Conservation (phyloP, 2,797 vertebrate species). For the Chiropotes sagulatus region DNA sequence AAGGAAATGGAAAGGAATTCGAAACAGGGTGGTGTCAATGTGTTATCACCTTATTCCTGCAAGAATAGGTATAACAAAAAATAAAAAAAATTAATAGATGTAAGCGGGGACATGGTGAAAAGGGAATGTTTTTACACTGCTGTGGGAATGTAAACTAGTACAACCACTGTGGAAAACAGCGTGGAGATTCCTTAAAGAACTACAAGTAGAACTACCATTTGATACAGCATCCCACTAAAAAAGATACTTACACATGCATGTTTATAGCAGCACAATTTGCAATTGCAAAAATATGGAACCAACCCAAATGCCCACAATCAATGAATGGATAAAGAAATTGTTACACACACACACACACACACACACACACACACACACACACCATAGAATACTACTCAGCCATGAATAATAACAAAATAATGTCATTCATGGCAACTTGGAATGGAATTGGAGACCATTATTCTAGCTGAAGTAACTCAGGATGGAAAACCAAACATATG, state of each 20-base stretch:
- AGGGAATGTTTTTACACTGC: neutral
- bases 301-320: too few species aligned
- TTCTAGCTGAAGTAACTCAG: neutral
- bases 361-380: accelerated
- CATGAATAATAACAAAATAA: neutral
- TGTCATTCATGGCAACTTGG: neutral
- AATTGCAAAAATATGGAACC: neutral
- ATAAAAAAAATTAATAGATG: neutral
- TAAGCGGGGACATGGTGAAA: neutral
- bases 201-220: neutral
- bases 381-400: neutral
- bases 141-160: neutral
- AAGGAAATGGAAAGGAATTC: neutral
- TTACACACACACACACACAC: neutral
- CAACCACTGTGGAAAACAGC: neutral
- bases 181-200: neutral
- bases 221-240: neutral
- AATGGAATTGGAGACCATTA: neutral
- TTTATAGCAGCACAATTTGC: neutral
- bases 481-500: neutral
- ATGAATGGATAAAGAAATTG: too few species aligned
- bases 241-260: neutral
- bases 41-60: neutral
- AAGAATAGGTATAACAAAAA: neutral
- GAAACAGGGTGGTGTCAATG: neutral